Conservation (phyloP, 2,113 vertebrate genomes). For the Eretmochelys imbricata region DNA sequence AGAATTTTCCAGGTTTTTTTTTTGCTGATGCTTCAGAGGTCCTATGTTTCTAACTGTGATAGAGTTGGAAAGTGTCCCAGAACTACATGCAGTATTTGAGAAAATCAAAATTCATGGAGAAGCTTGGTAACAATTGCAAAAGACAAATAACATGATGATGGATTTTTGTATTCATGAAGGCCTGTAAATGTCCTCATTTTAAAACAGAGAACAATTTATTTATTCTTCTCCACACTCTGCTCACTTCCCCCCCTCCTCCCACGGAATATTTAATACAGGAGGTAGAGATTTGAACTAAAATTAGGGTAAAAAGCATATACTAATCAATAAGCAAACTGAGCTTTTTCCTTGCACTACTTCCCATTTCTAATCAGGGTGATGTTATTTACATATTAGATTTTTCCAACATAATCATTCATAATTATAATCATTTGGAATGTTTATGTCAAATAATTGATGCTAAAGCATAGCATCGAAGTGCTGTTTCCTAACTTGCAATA, state of each 20-base stretch:
- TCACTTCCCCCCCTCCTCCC: conserved; percentile 39
- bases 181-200: conserved; percentile 59
- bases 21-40: rapidly evolving
- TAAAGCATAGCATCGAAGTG: rapidly evolving
- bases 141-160: conserved; percentile 11
- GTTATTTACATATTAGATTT: conserved; percentile 13
- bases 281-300: conserved; percentile 52
- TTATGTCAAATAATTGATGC: not conserved
- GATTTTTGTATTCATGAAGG: conserved; percentile 40
- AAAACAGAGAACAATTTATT: conserved; percentile 8
- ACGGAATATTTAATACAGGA: conserved; percentile 41
- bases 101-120: conserved; percentile 5
- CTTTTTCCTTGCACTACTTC: not conserved
- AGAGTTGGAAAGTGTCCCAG: not conserved
- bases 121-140: conserved; percentile 10
- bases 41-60: not conserved
- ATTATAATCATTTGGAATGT: conserved; percentile 6
- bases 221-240: conserved; percentile 22
- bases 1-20: not conserved
- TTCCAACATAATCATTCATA: not conserved
- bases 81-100: not conserved
- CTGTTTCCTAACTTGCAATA: not conserved
- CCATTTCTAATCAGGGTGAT: conserved; percentile 23
- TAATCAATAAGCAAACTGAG: conserved; percentile 38
- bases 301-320: not conserved